Percentiles rank a stretch among this genome's conserved stretches.
Evolutionary conservation across 2,797 vertebrate genomes (phyloP).

Genomic region (Ateles fusciceps): DNA sequence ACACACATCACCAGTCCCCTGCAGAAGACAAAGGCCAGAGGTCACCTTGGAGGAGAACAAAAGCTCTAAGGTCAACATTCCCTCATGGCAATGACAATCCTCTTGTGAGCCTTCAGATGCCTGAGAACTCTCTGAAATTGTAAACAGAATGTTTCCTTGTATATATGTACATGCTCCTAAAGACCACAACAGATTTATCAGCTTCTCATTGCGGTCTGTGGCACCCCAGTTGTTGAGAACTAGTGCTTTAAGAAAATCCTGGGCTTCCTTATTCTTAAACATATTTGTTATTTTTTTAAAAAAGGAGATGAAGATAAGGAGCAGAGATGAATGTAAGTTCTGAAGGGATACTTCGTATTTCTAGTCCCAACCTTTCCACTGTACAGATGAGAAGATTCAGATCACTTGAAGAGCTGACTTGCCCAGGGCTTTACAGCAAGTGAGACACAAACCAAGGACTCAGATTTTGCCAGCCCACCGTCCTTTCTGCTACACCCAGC

Average conservation of each 20-base stretch:
- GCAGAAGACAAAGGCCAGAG: background rate
- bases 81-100: no score
- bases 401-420: background rate
- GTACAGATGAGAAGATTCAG: background rate
- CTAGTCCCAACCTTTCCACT: background rate
- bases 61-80: background rate
- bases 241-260: background rate
- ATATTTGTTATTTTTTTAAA: background rate
- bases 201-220: background rate
- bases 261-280: background rate
- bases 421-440: background rate
- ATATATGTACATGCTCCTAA: accelerated
- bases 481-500: background rate
- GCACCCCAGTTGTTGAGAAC: background rate
- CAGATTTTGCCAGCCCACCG: background rate
- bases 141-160: background rate
- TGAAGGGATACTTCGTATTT: background rate
- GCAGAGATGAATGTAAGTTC: background rate
- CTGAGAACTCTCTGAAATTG: background rate
- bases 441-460: background rate
- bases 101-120: background rate
- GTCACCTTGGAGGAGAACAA: slow-evolving; percentile 7
- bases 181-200: background rate
- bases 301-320: background rate
- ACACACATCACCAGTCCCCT: background rate